Conservation (phyloP, 2,888 invertebrate species). For the Orthosia cruda region DNA sequence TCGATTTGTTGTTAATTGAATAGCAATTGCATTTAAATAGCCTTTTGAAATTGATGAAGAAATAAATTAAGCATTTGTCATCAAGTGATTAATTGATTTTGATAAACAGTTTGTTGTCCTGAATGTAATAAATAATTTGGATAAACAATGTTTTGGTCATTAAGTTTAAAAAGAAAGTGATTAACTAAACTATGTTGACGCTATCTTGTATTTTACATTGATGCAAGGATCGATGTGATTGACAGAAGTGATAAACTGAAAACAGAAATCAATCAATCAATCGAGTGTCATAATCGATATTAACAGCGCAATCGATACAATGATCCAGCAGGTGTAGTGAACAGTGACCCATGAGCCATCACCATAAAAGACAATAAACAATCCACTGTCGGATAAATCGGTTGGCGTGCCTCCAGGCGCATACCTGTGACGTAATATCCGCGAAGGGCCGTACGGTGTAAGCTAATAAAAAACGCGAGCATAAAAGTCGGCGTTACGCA, state of each 20-base stretch:
- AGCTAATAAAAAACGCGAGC: constrained; percentile 88
- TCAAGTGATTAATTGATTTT: constrained; percentile 27
- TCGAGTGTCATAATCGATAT: constrained; percentile 59
- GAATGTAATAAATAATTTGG: constrained; percentile 33
- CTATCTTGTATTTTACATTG: constrained; percentile 12
- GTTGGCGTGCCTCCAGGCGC: constrained; percentile 88
- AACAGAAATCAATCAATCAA: constrained; percentile 53
- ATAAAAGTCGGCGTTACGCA: constrained; percentile 88
- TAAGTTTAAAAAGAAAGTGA: constrained; percentile 23
- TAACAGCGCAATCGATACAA: constrained; percentile 63
- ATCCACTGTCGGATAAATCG: constrained; percentile 87
- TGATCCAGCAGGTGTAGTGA: constrained; percentile 74
- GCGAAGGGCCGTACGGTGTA: constrained; percentile 87
- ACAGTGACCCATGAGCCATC: constrained; percentile 85
- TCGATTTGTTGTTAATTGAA: constrained; percentile 49
- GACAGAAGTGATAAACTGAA: constrained; percentile 31
- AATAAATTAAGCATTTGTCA: constrained; percentile 18
- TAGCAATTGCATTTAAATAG: constrained; percentile 16
- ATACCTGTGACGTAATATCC: constrained; percentile 90
- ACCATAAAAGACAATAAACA: constrained; percentile 91
- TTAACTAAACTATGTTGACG: constrained; percentile 7
- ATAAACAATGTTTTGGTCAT: constrained; percentile 20
- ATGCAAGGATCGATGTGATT: constrained; percentile 28
- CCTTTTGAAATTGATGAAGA: constrained; percentile 13
- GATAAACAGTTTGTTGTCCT: constrained; percentile 48